These are phyloP conservation scores for Trichopria drosophilae DNA, from an alignment of 2,888 invertebrate genomes.

Conservation along the genomic window DNA sequence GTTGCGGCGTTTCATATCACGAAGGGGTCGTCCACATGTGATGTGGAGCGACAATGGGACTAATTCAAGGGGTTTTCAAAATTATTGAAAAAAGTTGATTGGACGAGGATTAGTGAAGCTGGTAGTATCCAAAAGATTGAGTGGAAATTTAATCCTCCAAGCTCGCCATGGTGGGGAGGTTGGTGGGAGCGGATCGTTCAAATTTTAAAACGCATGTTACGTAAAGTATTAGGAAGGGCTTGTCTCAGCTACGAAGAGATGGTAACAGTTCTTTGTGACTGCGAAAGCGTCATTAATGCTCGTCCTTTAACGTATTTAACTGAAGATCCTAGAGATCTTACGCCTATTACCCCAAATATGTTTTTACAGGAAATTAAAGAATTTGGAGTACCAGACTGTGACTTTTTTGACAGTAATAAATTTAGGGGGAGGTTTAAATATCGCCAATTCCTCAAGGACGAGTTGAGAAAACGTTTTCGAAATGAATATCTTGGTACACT, in stretches of 20 bases:
- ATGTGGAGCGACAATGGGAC: conserved; percentile 54
- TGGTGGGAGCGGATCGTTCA: conserved; percentile 54
- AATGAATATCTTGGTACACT: conserved; percentile 34
- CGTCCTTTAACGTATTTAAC: conserved; percentile 44
- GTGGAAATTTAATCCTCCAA: conserved; percentile 50
- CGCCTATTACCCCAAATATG: conserved; percentile 39
- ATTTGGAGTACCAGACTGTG: conserved; percentile 34
- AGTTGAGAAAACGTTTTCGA: conserved; percentile 36
- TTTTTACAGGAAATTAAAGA: conserved; percentile 37
- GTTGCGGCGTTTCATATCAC: conserved; percentile 30
- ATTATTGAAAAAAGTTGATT: conserved; percentile 61
- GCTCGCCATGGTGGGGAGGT: conserved; percentile 56
- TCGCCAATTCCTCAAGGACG: conserved; percentile 35
- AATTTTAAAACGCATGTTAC: conserved; percentile 49
- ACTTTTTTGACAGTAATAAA: conserved; percentile 26
- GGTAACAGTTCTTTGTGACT: conserved; percentile 38
- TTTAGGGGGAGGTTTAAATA: conserved; percentile 30
- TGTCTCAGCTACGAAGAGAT: conserved; percentile 39
- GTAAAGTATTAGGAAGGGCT: conserved; percentile 46
- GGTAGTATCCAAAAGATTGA: conserved; percentile 30
- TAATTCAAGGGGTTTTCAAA: conserved; percentile 46
- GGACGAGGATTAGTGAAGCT: conserved; percentile 45
- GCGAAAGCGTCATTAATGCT: conserved; percentile 46
- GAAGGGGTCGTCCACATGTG: conserved; percentile 36
- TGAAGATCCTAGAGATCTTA: conserved; percentile 34